These are phyloP conservation scores for Xestia ashworthii DNA, from an alignment of 2,888 invertebrate species.

Conservation along the genomic window DNA sequence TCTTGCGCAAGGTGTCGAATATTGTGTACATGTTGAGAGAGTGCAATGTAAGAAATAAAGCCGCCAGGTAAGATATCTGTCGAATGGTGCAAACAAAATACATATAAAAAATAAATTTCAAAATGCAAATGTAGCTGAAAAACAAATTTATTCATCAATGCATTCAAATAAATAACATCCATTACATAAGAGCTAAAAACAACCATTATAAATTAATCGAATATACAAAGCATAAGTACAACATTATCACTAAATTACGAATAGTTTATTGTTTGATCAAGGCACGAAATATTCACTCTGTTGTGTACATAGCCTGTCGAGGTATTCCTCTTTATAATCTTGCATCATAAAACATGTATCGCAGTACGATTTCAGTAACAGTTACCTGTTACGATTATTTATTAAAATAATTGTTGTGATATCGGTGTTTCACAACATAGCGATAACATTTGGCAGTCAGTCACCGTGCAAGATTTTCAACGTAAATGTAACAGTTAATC, in stretches of 20 bases:
- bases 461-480: slow-evolving; percentile 21
- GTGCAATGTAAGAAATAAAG: slow-evolving; percentile 96
- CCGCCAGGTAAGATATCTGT: slow-evolving; percentile 95
- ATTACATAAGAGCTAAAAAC: slow-evolving; percentile 68
- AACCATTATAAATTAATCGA: slow-evolving; percentile 72
- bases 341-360: slow-evolving; percentile 29
- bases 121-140: slow-evolving; percentile 78
- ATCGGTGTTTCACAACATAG: slow-evolving; percentile 41
- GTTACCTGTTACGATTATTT: slow-evolving; percentile 33
- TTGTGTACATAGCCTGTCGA: slow-evolving; percentile 17
- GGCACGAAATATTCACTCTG: slow-evolving; percentile 50
- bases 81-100: slow-evolving; percentile 77
- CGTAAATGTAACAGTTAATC: slow-evolving; percentile 39
- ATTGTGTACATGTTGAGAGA: slow-evolving; percentile 97
- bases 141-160: slow-evolving; percentile 81
- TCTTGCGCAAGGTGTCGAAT: slow-evolving; percentile 96
- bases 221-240: slow-evolving; percentile 76
- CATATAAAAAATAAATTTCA: slow-evolving; percentile 75
- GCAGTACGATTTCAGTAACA: slow-evolving; percentile 21
- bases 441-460: slow-evolving; percentile 36
- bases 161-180: slow-evolving; percentile 73
- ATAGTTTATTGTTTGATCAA: slow-evolving; percentile 56
- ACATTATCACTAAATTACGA: slow-evolving; percentile 62
- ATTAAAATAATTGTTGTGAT: slow-evolving; percentile 31
- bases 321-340: slow-evolving; percentile 39